Base-by-base conservation (phyloP, 2,113 vertebrate species). In the Procavia capensis region DNA sequence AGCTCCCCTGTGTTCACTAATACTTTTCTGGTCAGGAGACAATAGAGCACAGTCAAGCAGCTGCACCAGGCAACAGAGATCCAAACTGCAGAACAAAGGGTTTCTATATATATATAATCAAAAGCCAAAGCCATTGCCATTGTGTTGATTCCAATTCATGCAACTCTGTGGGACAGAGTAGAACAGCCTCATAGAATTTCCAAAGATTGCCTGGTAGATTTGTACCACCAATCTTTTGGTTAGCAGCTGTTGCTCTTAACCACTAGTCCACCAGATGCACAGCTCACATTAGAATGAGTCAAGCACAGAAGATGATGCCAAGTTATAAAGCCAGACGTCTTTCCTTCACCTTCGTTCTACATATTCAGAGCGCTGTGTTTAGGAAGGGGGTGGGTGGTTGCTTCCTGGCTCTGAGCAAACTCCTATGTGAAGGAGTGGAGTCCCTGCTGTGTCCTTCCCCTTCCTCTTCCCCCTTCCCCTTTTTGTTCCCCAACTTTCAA, bases 381-480 rank as follows among this genome's bases (percentile, higher is more conserved):
- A 74, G 54, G 81, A 83, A 63, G 24, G 6, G 29, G 31, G 68
- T 9, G 27, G 34, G 29, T 9, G 16, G 31, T 24, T 54, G 61
- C 13, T 41, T 89, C 45, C 43, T n/a, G 63, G 47, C 20, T 70
- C 88, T 41, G 43, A 5, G 27, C 78, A 66, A 82, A 63, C 6
- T 20, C 36, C 70, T 20, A 4, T 11, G 5, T 80, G 74, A 80
- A 93, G 79, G 90, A 95, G 90, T 83, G 54, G 78, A 84, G 80
- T 27, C 2, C n/a, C 47, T 9, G 39, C 89, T 16, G 0, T 34
- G 43, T 95, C 29, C 95, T 93, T 89, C 85, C 92, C 41, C 68
- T 94, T 96, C 92, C 41, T 63, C 93, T 96, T 95, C 92, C 85
- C 93, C 97, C 96, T 97, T 95, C 94, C 85, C 70, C 64, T 84